Percentiles rank a stretch among this genome's conserved stretches.
phyloP scores from a whole-genome alignment of 2,113 vertebrate species.

The Hypocryptadius cinnamomeus region DNA sequence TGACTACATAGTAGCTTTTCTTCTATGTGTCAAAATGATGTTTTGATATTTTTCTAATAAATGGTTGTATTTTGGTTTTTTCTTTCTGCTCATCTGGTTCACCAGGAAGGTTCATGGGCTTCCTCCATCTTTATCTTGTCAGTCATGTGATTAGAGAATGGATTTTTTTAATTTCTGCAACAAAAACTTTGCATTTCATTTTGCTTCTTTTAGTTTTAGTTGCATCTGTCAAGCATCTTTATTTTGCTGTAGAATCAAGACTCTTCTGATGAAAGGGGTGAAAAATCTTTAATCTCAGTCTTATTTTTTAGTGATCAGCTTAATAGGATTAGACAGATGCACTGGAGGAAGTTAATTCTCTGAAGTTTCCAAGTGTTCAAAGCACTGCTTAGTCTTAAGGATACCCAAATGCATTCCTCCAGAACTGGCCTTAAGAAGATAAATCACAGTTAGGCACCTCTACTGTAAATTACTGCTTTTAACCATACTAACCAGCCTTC shows the following conservation, averaged over 20 bases:
- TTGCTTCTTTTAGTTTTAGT: constrained; percentile 17
- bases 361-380: background rate
- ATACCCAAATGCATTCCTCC: background rate
- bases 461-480: background rate
- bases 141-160: background rate
- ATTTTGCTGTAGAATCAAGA: constrained; percentile 8
- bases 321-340: background rate
- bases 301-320: background rate
- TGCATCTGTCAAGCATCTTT: constrained; percentile 14
- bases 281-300: background rate
- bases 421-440: background rate
- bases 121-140: constrained; percentile 42
- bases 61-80: background rate
- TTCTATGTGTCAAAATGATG: background rate
- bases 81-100: constrained; percentile 65
- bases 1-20: background rate
- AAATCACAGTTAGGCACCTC: background rate
- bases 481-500: background rate
- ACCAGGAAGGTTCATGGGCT: constrained; percentile 58
- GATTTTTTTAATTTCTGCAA: background rate
- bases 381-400: background rate
- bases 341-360: background rate
- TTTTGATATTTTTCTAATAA: constrained; percentile 26
- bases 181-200: constrained; percentile 11
- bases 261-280: background rate